Percentiles rank a stretch among this genome's conserved stretches.
Conservation (phyloP, 2,113 vertebrate species). For the Mixornis gularis region DNA sequence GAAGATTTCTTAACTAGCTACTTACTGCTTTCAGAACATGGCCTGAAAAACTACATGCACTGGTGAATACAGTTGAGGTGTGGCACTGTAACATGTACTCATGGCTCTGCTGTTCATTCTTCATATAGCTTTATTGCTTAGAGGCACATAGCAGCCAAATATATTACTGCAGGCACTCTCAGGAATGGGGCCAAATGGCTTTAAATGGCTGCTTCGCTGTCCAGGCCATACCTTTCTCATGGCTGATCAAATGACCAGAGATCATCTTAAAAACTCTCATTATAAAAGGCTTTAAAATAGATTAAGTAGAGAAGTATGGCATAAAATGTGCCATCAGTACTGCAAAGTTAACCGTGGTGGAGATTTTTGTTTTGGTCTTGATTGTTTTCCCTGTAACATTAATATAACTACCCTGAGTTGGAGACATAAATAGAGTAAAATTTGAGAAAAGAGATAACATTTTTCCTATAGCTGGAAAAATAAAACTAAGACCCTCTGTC, state of each 20-base stretch:
- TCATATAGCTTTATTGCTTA: neutral
- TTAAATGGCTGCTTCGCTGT: neutral
- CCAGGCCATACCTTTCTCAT: neutral
- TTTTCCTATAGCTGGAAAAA: neutral
- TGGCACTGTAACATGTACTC: neutral
- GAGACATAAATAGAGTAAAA: neutral
- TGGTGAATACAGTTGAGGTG: neutral
- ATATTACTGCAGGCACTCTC: neutral
- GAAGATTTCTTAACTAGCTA: neutral
- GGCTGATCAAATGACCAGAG: neutral
- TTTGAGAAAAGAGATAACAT: neutral
- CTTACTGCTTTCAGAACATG: neutral
- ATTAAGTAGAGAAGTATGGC: neutral
- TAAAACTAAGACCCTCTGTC: neutral
- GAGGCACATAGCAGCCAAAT: neutral
- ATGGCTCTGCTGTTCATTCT: neutral
- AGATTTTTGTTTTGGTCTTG: neutral
- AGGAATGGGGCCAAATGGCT: neutral
- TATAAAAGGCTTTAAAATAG: neutral
- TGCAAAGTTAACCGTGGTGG: rapidly evolving
- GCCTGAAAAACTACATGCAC: neutral
- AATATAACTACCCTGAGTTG: neutral
- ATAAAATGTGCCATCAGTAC: neutral
- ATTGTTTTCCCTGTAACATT: rapidly evolving
- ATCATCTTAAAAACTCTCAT: neutral